Evolutionary conservation across 2,113 vertebrate species (phyloP).

Genomic region (Pelusios castaneus): DNA sequence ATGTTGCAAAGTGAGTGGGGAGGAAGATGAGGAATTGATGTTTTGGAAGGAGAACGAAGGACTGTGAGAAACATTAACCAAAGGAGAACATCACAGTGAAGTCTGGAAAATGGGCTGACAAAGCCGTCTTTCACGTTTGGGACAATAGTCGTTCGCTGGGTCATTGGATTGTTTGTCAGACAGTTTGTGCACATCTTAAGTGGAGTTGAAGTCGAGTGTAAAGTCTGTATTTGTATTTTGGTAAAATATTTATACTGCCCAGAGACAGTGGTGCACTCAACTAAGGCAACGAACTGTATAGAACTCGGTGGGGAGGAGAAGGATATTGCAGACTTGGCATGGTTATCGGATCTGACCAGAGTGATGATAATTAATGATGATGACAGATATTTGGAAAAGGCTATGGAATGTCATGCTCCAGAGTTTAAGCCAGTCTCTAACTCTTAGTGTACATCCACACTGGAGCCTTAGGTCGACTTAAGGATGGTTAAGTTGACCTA

Average conservation of each 20-base stretch:
- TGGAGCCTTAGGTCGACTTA: no score
- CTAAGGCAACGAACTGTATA: background rate
- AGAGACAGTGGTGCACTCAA: background rate
- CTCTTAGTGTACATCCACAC: no score
- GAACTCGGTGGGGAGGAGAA: background rate
- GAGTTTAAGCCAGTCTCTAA: background rate
- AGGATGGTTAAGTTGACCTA: no score
- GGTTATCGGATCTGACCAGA: background rate
- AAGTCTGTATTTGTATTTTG: background rate
- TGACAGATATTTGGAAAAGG: background rate
- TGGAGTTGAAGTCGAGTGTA: background rate
- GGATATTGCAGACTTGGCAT: background rate
- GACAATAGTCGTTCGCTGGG: background rate
- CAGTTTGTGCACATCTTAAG: background rate
- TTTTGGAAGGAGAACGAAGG: slow-evolving; percentile 1
- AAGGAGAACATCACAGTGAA: background rate
- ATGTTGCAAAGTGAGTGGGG: background rate
- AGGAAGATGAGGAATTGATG: background rate
- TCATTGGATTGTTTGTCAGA: background rate
- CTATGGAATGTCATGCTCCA: background rate
- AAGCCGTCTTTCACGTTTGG: background rate
- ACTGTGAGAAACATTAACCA: background rate
- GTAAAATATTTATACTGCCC: background rate
- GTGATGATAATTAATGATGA: background rate
- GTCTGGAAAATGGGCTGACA: background rate